Percentiles rank a stretch among this genome's conserved stretches.
These are phyloP conservation scores for Pseudocheirus occidentalis DNA, from an alignment of 2,797 vertebrate genomes.

Conservation along the genomic window DNA sequence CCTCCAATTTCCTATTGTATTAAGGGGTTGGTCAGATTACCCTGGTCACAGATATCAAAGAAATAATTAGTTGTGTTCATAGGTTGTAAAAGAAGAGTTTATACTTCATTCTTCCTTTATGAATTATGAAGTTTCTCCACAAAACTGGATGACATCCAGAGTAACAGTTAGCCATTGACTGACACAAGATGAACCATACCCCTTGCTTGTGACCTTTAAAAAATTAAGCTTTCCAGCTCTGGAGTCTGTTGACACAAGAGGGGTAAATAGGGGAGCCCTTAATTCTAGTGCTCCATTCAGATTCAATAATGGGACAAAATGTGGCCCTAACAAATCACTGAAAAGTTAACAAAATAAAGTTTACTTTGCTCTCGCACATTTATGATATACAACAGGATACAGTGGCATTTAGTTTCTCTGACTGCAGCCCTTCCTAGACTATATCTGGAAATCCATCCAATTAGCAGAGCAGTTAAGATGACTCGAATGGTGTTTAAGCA, in stretches of 20 bases:
- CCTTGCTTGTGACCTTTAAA: background rate
- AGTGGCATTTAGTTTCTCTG: background rate
- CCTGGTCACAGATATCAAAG: background rate
- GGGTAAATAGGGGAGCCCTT: background rate
- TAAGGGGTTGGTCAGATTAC: background rate
- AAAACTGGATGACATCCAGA: background rate
- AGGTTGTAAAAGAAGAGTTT: background rate
- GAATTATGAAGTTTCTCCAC: background rate
- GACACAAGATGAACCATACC: background rate
- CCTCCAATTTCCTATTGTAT: background rate
- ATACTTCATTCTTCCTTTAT: background rate
- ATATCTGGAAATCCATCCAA: background rate
- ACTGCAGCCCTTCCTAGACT: background rate
- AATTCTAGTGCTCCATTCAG: background rate
- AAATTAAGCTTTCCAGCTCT: background rate
- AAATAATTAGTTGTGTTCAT: background rate
- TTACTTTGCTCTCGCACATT: background rate
- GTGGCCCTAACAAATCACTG: background rate
- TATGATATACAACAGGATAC: background rate
- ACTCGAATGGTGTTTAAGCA: background rate
- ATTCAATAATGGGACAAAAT: background rate
- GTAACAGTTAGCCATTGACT: background rate
- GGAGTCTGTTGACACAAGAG: background rate
- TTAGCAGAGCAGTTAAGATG: background rate
- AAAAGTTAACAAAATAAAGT: background rate